Conservation (phyloP, 2,797 vertebrate genomes). For the Remorina albescens region DNA sequence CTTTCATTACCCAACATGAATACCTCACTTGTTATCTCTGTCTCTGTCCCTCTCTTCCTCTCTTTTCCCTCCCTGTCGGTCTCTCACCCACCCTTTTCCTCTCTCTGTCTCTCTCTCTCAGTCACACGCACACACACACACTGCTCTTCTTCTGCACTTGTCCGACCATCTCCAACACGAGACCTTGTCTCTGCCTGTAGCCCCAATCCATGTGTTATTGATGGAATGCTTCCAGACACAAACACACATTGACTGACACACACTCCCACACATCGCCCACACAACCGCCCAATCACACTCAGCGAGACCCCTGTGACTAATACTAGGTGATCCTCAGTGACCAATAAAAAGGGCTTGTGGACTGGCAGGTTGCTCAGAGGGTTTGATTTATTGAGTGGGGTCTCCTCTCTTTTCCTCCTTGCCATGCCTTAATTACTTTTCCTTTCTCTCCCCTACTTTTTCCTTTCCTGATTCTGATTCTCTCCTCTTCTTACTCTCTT, state of each 20-base stretch:
- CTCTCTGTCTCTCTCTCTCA: constrained; percentile 7
- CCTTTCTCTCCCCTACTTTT: constrained; percentile 29
- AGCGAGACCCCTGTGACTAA: constrained; percentile 73
- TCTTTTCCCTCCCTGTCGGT: constrained; percentile 3
- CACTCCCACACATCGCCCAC: constrained; percentile 41
- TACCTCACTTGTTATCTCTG: constrained; percentile 56
- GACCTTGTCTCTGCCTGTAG: constrained; percentile 70
- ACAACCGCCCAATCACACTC: constrained; percentile 62
- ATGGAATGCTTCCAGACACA: constrained; percentile 72
- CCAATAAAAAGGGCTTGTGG: constrained; percentile 80
- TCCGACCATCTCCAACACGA: constrained; percentile 52
- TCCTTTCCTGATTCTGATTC: constrained; percentile 36
- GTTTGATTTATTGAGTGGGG: constrained; percentile 79
- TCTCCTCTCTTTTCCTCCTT: constrained; percentile 52
- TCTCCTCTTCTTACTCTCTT: constrained; percentile 1
- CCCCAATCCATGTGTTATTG: constrained; percentile 76
- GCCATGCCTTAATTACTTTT: constrained; percentile 73
- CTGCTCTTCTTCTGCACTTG: constrained; percentile 44
- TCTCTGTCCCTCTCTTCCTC: constrained; percentile 18
- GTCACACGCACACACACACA: constrained; percentile 16
- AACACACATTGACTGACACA: constrained; percentile 24
- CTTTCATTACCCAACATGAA: constrained; percentile 67
- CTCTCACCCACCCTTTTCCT: constrained; percentile 4
- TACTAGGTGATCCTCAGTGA: constrained; percentile 78
- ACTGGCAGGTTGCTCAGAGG: constrained; percentile 74